phyloP scores from a whole-genome alignment of 1,140 invertebrate species.

The Armadillidium nasatum region DNA sequence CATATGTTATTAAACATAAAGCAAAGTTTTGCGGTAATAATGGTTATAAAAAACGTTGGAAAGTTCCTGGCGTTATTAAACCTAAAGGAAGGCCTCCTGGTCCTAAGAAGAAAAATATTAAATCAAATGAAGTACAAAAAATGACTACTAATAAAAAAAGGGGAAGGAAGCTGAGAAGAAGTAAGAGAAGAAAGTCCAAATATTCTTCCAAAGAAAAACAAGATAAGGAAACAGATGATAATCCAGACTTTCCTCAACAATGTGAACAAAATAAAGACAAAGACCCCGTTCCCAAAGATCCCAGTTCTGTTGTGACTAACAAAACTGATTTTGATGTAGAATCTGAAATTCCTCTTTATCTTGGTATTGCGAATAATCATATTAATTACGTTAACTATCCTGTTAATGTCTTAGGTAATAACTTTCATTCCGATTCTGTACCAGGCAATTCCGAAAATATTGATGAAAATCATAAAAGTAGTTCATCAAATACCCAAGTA shows the following conservation, averaged over 20 bases:
- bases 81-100: conserved; percentile 33
- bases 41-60: conserved; percentile 42
- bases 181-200: not conserved
- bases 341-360: not conserved
- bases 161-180: not conserved
- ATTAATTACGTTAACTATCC: not conserved
- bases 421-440: not conserved
- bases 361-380: not conserved
- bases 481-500: not conserved
- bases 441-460: not conserved
- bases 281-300: not conserved
- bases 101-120: not conserved
- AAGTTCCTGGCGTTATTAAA: conserved; percentile 34
- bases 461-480: not conserved
- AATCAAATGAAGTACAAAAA: not conserved
- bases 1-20: conserved; percentile 46
- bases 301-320: not conserved
- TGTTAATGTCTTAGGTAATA: not conserved
- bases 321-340: not conserved
- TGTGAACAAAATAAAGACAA: not conserved
- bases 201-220: not conserved
- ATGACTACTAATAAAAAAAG: not conserved
- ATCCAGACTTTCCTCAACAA: no score
- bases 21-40: conserved; percentile 39
- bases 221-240: not conserved